Evolutionary conservation across 2,113 vertebrate genomes (phyloP).

Genomic region (Alethe diademata): DNA sequence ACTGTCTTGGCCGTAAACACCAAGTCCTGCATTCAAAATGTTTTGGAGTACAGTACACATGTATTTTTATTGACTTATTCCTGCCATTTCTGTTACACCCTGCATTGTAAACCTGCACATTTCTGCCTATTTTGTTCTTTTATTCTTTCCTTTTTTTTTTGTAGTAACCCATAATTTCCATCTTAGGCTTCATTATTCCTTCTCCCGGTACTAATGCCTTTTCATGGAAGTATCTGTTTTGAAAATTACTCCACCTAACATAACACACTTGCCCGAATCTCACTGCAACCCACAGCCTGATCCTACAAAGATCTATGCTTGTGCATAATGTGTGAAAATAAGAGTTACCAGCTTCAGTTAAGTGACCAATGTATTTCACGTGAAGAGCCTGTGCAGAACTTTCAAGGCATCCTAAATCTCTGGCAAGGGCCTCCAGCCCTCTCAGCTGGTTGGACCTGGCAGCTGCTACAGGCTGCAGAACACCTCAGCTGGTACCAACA

Average conservation of each 20-base stretch:
- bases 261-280: neutral
- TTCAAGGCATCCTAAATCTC: neutral
- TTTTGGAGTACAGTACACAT: neutral
- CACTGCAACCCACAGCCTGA: neutral
- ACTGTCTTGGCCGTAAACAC: conserved; percentile 4
- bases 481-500: neutral
- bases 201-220: neutral
- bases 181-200: neutral
- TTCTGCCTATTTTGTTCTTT: neutral
- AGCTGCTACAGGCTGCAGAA: neutral
- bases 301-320: neutral
- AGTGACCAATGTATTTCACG: neutral
- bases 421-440: neutral
- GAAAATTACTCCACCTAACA: neutral
- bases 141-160: neutral
- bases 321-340: neutral
- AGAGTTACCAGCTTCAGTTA: neutral
- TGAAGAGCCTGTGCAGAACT: neutral
- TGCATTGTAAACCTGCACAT: neutral
- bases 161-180: neutral
- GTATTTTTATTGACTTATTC: conserved; percentile 22
- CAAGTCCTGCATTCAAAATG: conserved; percentile 58
- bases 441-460: neutral
- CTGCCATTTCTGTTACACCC: neutral
- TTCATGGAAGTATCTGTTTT: neutral